phyloP scores from a whole-genome alignment of 64 coral and sea anemone genomes.

The Montipora foliosa region DNA sequence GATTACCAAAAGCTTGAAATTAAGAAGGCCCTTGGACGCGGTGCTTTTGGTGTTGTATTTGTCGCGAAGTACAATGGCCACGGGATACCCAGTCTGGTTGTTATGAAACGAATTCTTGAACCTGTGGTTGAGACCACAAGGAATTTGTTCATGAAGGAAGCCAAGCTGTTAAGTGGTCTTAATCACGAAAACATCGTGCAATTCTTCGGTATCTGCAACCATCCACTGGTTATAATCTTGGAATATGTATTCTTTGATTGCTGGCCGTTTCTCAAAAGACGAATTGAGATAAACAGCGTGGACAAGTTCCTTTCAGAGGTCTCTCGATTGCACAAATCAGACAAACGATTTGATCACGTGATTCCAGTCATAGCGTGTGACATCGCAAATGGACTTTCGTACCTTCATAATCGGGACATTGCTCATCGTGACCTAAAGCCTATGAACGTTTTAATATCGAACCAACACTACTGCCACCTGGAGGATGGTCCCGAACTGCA shows the following conservation, averaged over 20 bases:
- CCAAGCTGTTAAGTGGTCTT: not conserved
- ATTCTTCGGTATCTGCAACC: not conserved
- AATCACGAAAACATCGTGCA: not conserved
- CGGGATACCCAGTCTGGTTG: not conserved
- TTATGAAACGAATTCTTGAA: not conserved
- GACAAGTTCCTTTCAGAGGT: constrained; percentile 46
- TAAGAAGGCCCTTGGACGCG: constrained; percentile 13
- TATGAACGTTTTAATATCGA: constrained; percentile 72
- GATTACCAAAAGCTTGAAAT: constrained; percentile 18
- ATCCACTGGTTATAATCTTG: not conserved
- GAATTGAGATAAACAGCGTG: constrained; percentile 23
- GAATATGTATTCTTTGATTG: constrained; percentile 65
- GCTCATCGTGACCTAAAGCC: constrained; percentile 83
- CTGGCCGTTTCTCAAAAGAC: constrained; percentile 19
- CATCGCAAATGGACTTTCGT: constrained; percentile 23
- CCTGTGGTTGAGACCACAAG: not conserved
- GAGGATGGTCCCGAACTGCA: not conserved
- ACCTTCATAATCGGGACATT: constrained; percentile 47
- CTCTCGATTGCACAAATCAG: not conserved
- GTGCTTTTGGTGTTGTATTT: constrained; percentile 36
- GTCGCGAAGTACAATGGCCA: not conserved
- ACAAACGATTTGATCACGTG: not conserved
- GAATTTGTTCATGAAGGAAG: constrained; percentile 45
- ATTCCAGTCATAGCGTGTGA: constrained; percentile 42
- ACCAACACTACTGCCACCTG: constrained; percentile 68